Evolutionary conservation across 2,888 invertebrate genomes (phyloP).

Genomic region (Microplitis manilae): DNA sequence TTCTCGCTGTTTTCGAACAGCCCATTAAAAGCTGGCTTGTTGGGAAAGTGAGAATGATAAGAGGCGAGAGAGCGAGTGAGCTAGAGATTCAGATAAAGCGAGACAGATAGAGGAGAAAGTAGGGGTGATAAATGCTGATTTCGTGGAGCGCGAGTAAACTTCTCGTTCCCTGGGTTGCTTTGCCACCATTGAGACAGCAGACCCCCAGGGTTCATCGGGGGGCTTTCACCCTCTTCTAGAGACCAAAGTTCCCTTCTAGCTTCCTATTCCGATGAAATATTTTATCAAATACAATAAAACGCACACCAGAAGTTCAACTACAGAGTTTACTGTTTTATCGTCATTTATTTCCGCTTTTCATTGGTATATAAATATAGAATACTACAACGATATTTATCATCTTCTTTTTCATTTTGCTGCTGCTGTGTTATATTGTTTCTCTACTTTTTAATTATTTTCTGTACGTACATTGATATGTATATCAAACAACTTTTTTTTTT

Average conservation of each 20-base stretch:
- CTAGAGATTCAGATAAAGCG: neutral
- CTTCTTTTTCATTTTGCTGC: neutral
- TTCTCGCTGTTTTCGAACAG: slow-evolving; percentile 67
- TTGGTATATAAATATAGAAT: neutral
- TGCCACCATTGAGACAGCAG: neutral
- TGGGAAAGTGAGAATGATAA: slow-evolving; percentile 34
- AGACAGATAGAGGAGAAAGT: slow-evolving; percentile 25
- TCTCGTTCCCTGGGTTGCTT: slow-evolving; percentile 17
- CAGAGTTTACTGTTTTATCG: slow-evolving; percentile 28
- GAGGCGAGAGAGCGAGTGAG: neutral
- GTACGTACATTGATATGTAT: neutral
- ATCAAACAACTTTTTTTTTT: neutral
- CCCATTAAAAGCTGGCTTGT: slow-evolving; percentile 66
- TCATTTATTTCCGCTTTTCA: slow-evolving; percentile 18
- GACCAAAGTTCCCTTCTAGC: slow-evolving; percentile 21
- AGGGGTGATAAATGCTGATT: slow-evolving; percentile 66
- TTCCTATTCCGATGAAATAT: slow-evolving; percentile 41
- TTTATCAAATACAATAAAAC: slow-evolving; percentile 43
- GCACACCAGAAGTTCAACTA: slow-evolving; percentile 19
- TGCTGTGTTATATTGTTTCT: neutral
- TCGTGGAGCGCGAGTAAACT: slow-evolving; percentile 47
- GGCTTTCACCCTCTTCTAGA: neutral
- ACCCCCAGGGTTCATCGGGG: neutral
- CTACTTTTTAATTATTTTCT: slow-evolving; percentile 3
- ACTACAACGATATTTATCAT: neutral